Evolutionary conservation across 2,888 invertebrate genomes (phyloP).

Genomic region (Unio pictorum): DNA sequence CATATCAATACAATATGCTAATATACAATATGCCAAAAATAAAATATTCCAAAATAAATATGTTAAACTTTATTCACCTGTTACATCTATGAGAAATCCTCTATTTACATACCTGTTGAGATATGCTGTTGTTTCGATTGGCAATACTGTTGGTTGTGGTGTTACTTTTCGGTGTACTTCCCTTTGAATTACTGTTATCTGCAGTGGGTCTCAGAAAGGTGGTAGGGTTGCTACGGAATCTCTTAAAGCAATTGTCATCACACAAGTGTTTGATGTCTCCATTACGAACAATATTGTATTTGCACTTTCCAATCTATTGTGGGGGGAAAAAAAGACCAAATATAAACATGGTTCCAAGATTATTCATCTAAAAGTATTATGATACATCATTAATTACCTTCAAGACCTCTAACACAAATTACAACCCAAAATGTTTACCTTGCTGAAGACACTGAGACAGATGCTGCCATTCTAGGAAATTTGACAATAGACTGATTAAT

Average conservation of each 20-base stretch:
- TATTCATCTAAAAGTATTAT: not conserved
- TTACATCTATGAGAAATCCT: not conserved
- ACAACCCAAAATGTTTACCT: not conserved
- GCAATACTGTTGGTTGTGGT: slow-evolving; percentile 2
- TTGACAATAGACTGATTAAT: too few relatives aligned
- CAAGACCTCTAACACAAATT: not conserved
- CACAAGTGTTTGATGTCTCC: slow-evolving; percentile 70
- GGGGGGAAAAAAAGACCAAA: slow-evolving; percentile 9
- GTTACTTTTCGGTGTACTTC: slow-evolving; percentile 2
- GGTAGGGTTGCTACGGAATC: slow-evolving; percentile 65
- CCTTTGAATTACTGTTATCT: not conserved
- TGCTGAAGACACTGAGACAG: too few relatives aligned
- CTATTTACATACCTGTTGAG: not conserved
- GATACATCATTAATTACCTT: not conserved
- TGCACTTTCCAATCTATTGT: slow-evolving; percentile 65
- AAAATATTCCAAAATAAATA: too few relatives aligned
- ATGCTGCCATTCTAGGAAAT: too few relatives aligned
- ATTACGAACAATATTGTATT: slow-evolving; percentile 70
- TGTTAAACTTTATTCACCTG: too few relatives aligned
- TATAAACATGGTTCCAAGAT: not conserved
- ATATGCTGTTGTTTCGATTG: slow-evolving; percentile 5
- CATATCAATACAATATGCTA: too few relatives aligned
- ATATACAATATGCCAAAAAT: too few relatives aligned
- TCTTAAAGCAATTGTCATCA: slow-evolving; percentile 69
- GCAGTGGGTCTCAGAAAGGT: slow-evolving; percentile 43